Percentiles rank a stretch among this genome's conserved stretches.
Conservation (phyloP, 2,888 invertebrate species). For the Blera fallax region DNA sequence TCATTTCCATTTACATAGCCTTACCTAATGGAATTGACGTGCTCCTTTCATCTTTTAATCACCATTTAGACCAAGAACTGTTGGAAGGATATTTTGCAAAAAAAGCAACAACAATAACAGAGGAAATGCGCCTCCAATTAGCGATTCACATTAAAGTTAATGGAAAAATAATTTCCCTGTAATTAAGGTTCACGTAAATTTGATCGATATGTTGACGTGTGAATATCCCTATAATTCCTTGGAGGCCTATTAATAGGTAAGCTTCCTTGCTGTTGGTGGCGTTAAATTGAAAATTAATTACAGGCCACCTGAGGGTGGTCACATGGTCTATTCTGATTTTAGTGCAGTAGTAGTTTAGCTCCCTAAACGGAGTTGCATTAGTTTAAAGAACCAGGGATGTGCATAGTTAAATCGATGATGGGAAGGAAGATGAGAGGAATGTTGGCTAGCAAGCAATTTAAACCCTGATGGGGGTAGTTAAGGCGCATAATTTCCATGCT, state of each 20-base stretch:
- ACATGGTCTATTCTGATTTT: background rate
- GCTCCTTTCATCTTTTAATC: background rate
- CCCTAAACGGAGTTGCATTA: no score
- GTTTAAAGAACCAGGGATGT: no score
- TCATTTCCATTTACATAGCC: background rate
- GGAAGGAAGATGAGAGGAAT: no score
- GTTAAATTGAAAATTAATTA: constrained; percentile 25
- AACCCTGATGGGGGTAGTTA: no score
- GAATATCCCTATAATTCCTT: constrained; percentile 18
- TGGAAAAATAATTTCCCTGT: constrained; percentile 42
- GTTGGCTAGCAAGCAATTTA: no score
- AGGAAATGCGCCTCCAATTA: background rate
- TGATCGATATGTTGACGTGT: constrained; percentile 40
- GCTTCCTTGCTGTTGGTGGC: background rate
- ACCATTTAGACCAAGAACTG: background rate
- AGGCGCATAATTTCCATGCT: no score
- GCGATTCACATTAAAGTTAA: constrained; percentile 17
- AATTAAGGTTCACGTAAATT: constrained; percentile 12
- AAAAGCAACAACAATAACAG: background rate
- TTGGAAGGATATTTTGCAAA: background rate
- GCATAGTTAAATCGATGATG: no score
- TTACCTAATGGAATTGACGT: background rate
- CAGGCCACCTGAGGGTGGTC: background rate
- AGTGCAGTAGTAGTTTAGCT: background rate
- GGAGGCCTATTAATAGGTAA: background rate